phyloP scores from a whole-genome alignment of 2,113 vertebrate species.

The Haplochromis burtoni region DNA sequence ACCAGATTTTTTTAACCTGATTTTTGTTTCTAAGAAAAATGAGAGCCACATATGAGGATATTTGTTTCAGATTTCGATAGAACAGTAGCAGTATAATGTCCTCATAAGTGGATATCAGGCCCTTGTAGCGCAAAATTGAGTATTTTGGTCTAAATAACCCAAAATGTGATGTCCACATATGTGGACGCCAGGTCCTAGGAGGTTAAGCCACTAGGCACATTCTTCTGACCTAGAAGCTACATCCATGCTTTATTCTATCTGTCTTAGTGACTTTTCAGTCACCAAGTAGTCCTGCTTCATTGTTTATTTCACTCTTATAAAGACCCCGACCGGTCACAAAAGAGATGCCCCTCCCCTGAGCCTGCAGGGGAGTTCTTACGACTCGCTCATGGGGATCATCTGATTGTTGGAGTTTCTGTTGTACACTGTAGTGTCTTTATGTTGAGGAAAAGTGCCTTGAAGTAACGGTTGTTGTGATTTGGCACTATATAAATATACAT shows the following conservation, averaged over 20 bases:
- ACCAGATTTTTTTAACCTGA: not conserved
- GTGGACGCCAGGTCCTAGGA: not conserved
- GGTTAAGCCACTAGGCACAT: not conserved
- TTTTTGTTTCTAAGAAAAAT: not conserved
- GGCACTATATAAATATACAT: not conserved
- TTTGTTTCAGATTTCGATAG: not conserved
- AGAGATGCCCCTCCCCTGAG: not conserved
- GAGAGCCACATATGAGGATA: not conserved
- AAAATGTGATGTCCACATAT: not conserved
- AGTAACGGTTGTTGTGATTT: not conserved
- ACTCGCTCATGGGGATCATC: not conserved
- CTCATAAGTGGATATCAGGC: not conserved
- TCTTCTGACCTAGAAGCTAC: not conserved
- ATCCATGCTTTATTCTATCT: not conserved
- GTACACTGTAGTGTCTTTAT: not conserved
- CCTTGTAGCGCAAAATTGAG: not conserved
- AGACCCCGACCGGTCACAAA: fast-evolving
- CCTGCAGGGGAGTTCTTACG: not conserved
- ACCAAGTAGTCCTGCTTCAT: not conserved
- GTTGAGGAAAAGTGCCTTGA: not conserved
- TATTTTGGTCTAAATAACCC: not conserved
- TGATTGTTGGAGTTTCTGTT: not conserved
- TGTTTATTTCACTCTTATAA: not conserved
- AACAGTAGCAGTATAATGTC: not conserved
- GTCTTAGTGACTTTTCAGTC: not conserved